Conservation (phyloP, 1,140 invertebrate genomes). For the Macrostomum lignano region DNA sequence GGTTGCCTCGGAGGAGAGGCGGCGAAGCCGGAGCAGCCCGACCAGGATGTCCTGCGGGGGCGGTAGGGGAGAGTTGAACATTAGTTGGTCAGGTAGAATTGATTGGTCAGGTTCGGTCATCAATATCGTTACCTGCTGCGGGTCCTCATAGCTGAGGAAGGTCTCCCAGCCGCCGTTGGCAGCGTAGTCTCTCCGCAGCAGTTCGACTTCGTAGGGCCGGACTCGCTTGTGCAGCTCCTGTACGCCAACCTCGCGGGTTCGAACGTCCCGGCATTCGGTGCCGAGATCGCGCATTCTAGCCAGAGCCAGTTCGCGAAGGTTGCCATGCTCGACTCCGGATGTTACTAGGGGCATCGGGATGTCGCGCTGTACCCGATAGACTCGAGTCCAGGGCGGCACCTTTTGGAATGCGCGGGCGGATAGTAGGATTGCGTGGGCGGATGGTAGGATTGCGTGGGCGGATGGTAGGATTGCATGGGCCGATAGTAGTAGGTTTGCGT, state of each 20-base stretch:
- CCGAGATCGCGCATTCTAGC: conserved; percentile 86
- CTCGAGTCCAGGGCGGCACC: conserved; percentile 94
- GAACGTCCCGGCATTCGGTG: conserved; percentile 66
- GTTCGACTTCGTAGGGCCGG: conserved; percentile 56
- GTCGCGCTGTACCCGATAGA: conserved; percentile 85
- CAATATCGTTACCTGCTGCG: too few relatives aligned
- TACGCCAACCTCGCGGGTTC: conserved; percentile 91
- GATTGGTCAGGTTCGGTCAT: too few relatives aligned
- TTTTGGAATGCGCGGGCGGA: too few relatives aligned
- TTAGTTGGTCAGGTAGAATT: too few relatives aligned
- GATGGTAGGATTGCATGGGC: too few relatives aligned
- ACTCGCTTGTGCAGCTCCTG: conserved; percentile 95
- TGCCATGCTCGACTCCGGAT: conserved; percentile 91
- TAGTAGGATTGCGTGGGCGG: too few relatives aligned
- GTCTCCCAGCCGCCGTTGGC: conserved; percentile 97
- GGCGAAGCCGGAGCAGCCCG: conserved; percentile 62
- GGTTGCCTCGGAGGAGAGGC: conserved; percentile 49
- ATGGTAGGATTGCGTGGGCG: too few relatives aligned
- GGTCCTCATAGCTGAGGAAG: conserved; percentile 89
- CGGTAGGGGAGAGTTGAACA: too few relatives aligned
- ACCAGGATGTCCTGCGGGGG: conserved; percentile 85
- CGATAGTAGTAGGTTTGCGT: too few relatives aligned
- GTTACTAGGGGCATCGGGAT: conserved; percentile 95
- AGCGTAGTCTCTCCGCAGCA: conserved; percentile 72
- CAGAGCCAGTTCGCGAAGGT: conserved; percentile 71